Percentiles rank a stretch among this genome's conserved stretches.
Evolutionary conservation across 2,113 vertebrate species (phyloP).

Genomic region (Anolis sagrei): DNA sequence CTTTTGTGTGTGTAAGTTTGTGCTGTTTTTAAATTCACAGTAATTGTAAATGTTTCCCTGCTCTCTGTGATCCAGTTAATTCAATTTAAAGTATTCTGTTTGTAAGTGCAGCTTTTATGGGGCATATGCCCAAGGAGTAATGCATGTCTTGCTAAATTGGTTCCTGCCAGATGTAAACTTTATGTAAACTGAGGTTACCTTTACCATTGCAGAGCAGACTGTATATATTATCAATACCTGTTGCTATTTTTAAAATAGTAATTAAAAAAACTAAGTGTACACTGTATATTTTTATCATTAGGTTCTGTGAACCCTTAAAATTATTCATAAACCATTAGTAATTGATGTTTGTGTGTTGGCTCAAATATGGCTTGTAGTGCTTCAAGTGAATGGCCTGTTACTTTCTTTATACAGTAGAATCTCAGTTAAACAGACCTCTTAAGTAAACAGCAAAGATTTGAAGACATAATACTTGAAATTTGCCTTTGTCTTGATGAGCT

Average conservation of each 20-base stretch:
- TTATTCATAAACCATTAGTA: neutral
- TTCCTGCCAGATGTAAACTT: neutral
- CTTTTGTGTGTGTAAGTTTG: neutral
- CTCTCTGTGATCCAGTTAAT: neutral
- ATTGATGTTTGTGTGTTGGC: neutral
- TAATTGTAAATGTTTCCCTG: neutral
- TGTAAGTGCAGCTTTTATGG: neutral
- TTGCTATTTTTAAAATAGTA: neutral
- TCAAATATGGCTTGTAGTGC: neutral
- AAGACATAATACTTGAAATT: no score
- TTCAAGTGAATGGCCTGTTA: no score
- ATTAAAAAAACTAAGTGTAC: neutral
- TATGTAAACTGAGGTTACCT: neutral
- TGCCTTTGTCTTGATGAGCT: no score
- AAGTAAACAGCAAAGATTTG: no score
- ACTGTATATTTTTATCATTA: neutral
- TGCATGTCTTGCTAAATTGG: neutral
- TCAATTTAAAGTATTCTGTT: neutral
- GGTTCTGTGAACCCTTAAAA: neutral
- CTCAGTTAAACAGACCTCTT: no score
- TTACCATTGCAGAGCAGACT: neutral
- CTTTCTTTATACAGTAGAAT: no score
- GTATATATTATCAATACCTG: neutral
- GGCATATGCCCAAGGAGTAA: neutral
- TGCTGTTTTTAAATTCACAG: neutral